Base-by-base conservation (phyloP, 2,888 invertebrate species). In the Drosophila demipolita region DNA sequence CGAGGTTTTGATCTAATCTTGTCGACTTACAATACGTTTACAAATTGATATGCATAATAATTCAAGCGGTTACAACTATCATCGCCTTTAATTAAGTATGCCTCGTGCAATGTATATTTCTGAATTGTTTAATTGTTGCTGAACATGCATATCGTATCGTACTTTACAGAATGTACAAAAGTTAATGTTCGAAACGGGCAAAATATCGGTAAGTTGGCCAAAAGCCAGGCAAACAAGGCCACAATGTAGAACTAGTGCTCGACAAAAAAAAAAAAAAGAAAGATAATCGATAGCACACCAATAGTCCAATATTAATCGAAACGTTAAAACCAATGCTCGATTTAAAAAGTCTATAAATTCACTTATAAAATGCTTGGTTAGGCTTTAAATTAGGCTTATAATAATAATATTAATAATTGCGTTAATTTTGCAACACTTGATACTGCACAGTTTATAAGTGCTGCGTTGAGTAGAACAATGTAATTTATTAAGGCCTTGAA, bases 121-220 rank as follows among this genome's bases (percentile, higher is more conserved):
- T 72, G 42, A 63, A 69, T 67, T 49, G 26, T 64, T 61, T 71
- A 71, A 80, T 73, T 74, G 66, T 64, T 69, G 73, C 73, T 73
- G 54, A 73, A 87, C 87, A 84, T 77, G 85, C 78, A 80, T 63
- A 69, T 70, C 33, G 53, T 71, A 71, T 55, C 54, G 69, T 55
- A 78, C 66, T 58, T 91, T 91, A 71, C 92, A 91, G 91, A 92
- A 92, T 77, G 91, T 91, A 85, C 91, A 91, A 86, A 91, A 91
- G 87, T 91, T 91, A 91, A 91, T 91, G 91, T 91, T 92, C 83
- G 91, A 91, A 89, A 87, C 91, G 78, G 91, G 91, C 86, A 90
- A 91, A 80, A 90, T 91, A 84, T 91, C 91, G 91, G 91, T 91
- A 91, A 91, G 91, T 91, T 78, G 70, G 72, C 73, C 64, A 57